Percentiles rank a stretch among this genome's conserved stretches.
Evolutionary conservation across 2,888 invertebrate species (phyloP).

Genomic region (Venustoraphidia nigricollis): DNA sequence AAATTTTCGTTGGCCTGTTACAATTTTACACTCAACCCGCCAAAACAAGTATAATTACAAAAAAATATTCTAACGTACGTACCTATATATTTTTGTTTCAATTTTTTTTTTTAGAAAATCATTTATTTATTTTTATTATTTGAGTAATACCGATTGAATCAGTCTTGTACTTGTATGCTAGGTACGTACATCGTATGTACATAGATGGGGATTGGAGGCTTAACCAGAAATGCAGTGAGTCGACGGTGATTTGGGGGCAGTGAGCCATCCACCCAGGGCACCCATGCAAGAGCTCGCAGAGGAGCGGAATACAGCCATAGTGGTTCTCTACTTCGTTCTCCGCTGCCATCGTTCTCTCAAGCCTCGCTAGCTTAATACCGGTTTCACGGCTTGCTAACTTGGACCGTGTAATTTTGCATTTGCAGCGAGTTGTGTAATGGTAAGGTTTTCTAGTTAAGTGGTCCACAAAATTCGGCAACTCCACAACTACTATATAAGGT

Average conservation of each 20-base stretch:
- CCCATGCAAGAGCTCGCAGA: background rate
- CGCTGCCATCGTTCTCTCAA: slow-evolving; percentile 11
- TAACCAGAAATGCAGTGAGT: background rate
- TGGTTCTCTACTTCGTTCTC: background rate
- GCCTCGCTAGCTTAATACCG: slow-evolving; percentile 22
- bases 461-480: slow-evolving; percentile 43
- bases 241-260: background rate
- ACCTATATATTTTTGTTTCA: too few relatives aligned
- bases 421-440: slow-evolving; percentile 33
- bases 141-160: too few relatives aligned
- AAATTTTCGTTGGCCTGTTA: too few relatives aligned
- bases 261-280: background rate
- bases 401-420: slow-evolving; percentile 44
- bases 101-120: too few relatives aligned
- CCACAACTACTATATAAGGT: slow-evolving; percentile 30
- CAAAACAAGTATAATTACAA: too few relatives aligned
- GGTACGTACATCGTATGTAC: too few relatives aligned
- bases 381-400: slow-evolving; percentile 40
- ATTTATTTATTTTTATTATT: too few relatives aligned
- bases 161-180: too few relatives aligned
- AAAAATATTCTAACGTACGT: too few relatives aligned
- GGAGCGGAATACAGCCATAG: background rate
- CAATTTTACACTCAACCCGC: too few relatives aligned
- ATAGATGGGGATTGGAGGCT: too few relatives aligned
- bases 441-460: slow-evolving; percentile 45